phyloP scores from a whole-genome alignment of 1,140 invertebrate species.

The Aphidius ervi region DNA sequence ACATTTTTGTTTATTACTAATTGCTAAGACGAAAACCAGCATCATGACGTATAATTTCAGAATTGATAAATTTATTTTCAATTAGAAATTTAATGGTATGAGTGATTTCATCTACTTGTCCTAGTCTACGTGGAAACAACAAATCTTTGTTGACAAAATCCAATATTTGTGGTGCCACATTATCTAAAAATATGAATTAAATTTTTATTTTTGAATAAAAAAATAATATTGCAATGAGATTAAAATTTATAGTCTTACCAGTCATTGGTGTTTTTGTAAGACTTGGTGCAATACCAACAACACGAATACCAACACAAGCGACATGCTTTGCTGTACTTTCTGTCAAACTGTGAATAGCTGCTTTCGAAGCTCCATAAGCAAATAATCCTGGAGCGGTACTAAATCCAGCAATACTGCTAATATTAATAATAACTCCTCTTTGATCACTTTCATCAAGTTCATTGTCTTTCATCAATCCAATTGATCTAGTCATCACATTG shows the following conservation, averaged over 20 bases:
- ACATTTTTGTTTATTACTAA: not conserved
- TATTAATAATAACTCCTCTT: constrained; percentile 5
- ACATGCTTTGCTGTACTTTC: not conserved
- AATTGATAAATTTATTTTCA: constrained; percentile 72
- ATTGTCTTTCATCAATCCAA: not conserved
- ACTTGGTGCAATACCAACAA: constrained; percentile 9
- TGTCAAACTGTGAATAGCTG: constrained; percentile 1
- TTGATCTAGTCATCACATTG: constrained; percentile 2
- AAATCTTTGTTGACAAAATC: not conserved
- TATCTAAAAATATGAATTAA: not conserved
- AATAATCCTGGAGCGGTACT: not conserved
- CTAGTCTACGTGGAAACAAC: constrained; percentile 69
- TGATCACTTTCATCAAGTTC: constrained; percentile 1
- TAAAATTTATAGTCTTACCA: not conserved
- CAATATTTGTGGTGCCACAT: not conserved
- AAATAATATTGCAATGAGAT: not conserved
- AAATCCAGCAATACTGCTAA: constrained; percentile 6
- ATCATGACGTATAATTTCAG: constrained; percentile 26
- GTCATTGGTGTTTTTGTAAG: constrained; percentile 1
- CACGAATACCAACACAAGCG: constrained; percentile 5
- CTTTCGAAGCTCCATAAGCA: constrained; percentile 7
- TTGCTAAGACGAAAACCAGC: constrained; percentile 18
- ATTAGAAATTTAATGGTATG: constrained; percentile 81
- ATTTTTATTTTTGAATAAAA: not conserved
- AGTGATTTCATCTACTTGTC: constrained; percentile 85